Evolutionary conservation across 2,888 invertebrate genomes (phyloP), one percentile per base, ranked within the genome.

Genomic region (Suillia variegata): DNA sequence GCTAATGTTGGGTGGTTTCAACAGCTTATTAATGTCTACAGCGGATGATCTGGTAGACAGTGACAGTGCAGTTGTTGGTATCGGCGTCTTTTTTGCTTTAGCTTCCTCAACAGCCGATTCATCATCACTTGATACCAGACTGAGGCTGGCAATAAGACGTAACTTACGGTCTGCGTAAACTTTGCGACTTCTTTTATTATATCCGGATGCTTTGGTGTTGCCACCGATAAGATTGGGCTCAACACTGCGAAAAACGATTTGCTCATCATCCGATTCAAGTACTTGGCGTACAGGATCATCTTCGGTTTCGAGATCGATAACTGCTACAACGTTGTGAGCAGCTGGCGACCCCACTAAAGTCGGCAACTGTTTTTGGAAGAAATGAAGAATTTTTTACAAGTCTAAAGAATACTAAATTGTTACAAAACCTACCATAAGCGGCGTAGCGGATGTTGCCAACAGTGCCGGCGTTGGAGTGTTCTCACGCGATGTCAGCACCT

Each of bases 401-500:
- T n/a, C n/a, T n/a, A n/a, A n/a, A n/a, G n/a, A n/a, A n/a, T n/a
- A n/a, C n/a, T n/a, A n/a, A n/a, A n/a, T n/a, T n/a, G n/a, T n/a
- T n/a, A n/a, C n/a, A n/a, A n/a, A n/a, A n/a, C n/a, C n/a, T n/a
- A n/a, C n/a, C n/a, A n/a, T n/a, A n/a, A n/a, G n/a, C n/a, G n/a
- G n/a, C n/a, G n/a, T n/a, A n/a, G n/a, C n/a, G n/a, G n/a, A n/a
- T n/a, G n/a, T n/a, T n/a, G n/a, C n/a, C n/a, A n/a, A n/a, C n/a
- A 8, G 31, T 31, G n/a, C n/a, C 17, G 54, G 56, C 1, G 59
- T 52, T 1, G 70, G 68, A 17, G 68, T 70, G 17, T 56, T 67
- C 58, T 70, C 70, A 10, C 68, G 60, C 8, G 69, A 68, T 18
- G 63, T 63, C 38, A 64, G 51, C 33, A 68, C 57, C 34, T 70